A percentile compares a stretch with the other conserved stretches of the same genome.
Conservation (phyloP, 2,797 vertebrate species). For the Acrossocheilus wenchowensis region DNA sequence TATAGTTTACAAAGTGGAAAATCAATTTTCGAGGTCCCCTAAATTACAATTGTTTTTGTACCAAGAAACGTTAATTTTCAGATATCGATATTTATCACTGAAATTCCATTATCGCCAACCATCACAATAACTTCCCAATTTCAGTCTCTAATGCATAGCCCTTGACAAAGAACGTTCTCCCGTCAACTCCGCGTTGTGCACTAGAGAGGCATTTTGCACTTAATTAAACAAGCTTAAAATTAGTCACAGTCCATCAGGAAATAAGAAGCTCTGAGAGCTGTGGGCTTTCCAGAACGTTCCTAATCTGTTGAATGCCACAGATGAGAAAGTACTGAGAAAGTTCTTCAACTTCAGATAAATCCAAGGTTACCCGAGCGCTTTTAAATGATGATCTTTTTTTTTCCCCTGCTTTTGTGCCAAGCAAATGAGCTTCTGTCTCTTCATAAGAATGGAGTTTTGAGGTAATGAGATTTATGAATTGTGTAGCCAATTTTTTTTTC, state of each 20-base stretch:
- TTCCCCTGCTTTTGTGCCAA: constrained; percentile 53
- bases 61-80: not conserved
- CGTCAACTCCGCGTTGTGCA: constrained; percentile 31
- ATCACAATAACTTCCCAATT: constrained; percentile 9
- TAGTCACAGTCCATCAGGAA: constrained; percentile 62
- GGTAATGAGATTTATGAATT: constrained; percentile 71
- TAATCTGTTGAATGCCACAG: constrained; percentile 35
- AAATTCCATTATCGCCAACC: not conserved
- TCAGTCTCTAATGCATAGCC: constrained; percentile 12
- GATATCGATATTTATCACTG: not conserved
- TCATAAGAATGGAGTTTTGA: constrained; percentile 65
- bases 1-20: not conserved
- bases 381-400: constrained; percentile 30
- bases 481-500: constrained; percentile 47
- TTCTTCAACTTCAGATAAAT: constrained; percentile 51
- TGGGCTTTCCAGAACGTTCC: constrained; percentile 42
- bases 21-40: not conserved
- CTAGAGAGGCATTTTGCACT: constrained; percentile 51
- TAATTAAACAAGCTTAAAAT: constrained; percentile 63
- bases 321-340: constrained; percentile 1
- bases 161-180: constrained; percentile 19
- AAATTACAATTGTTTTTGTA: not conserved
- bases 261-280: constrained; percentile 42
- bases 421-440: constrained; percentile 64
- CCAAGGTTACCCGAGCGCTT: constrained; percentile 42